Percentiles rank a stretch among this genome's conserved stretches.
Evolutionary conservation across 1,140 invertebrate species (phyloP).

Genomic region (Microplitis demolitor): DNA sequence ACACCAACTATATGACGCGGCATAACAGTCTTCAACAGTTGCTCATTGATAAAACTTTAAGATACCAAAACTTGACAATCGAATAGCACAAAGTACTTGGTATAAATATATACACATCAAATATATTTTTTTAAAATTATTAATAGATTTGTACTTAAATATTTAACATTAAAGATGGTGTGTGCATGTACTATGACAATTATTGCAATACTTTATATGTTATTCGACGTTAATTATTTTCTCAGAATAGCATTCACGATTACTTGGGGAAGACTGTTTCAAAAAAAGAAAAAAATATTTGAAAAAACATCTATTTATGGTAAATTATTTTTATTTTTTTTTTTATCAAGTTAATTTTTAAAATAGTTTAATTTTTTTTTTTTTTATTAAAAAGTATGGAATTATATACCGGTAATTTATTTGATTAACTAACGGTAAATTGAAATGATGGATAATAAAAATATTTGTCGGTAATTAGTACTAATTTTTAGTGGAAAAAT

Average conservation of each 20-base stretch:
- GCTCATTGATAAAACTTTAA: no score
- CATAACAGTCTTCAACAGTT: no score
- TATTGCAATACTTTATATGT: conserved; percentile 70
- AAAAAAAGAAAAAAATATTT: conserved; percentile 71
- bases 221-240: conserved; percentile 81
- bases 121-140: no score
- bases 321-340: conserved; percentile 47
- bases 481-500: no score
- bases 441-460: neutral
- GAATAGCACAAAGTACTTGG: no score
- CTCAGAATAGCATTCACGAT: conserved; percentile 70
- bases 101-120: no score
- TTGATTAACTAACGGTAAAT: neutral
- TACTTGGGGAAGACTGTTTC: conserved; percentile 67
- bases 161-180: conserved; percentile 33
- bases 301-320: conserved; percentile 74
- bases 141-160: no score
- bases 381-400: neutral
- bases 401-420: no score
- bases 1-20: no score
- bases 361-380: neutral
- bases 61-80: no score
- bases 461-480: no score
- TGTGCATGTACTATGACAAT: conserved; percentile 50
- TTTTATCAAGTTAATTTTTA: conserved; percentile 3